phyloP scores from a whole-genome alignment of 2,113 vertebrate genomes.

The Daubentonia madagascariensis region DNA sequence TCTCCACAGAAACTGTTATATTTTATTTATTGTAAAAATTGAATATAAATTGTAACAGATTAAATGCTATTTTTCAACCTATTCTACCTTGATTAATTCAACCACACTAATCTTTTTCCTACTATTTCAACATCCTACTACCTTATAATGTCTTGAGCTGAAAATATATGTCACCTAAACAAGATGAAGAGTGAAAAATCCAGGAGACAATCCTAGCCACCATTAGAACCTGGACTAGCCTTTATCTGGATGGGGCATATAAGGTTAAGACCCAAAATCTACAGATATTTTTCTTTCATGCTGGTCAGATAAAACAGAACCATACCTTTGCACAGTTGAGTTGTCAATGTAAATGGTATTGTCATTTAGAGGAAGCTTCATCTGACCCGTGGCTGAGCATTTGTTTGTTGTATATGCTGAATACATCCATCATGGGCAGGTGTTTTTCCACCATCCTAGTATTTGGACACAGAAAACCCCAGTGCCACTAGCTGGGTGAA shows the following conservation, averaged over 20 bases:
- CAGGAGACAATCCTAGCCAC: background rate
- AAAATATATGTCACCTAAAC: background rate
- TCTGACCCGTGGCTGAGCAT: background rate
- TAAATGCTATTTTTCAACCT: background rate
- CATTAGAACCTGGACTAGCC: background rate
- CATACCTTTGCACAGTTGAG: no score
- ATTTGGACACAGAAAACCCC: background rate
- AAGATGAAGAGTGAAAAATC: background rate
- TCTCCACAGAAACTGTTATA: background rate
- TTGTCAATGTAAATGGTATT: background rate
- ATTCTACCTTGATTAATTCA: background rate
- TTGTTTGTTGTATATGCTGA: background rate
- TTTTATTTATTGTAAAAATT: background rate
- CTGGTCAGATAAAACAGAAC: no score
- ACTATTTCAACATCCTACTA: background rate
- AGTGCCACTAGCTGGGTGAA: background rate
- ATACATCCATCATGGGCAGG: background rate
- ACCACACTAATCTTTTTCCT: background rate
- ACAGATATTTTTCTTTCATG: no score
- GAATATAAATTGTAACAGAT: background rate
- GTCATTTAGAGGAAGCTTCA: background rate
- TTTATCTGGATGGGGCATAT: background rate
- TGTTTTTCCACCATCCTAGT: background rate
- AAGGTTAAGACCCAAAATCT: no score
- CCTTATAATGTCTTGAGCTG: background rate